Evolutionary conservation across 2,888 invertebrate species (phyloP).

Genomic region (Ectemnius cavifrons): DNA sequence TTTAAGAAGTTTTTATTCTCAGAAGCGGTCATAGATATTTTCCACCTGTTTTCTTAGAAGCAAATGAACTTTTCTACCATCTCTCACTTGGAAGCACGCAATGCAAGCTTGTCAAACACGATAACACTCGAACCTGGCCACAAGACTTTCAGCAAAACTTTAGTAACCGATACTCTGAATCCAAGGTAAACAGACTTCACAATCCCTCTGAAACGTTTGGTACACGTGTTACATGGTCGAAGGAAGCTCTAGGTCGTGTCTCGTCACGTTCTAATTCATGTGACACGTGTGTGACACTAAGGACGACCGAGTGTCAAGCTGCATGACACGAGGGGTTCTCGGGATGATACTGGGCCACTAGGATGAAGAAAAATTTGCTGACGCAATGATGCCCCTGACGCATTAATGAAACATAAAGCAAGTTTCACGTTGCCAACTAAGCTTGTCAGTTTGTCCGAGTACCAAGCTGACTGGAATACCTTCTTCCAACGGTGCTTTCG

Average conservation of each 20-base stretch:
- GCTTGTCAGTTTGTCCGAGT: too few species aligned
- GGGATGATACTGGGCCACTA: conserved; percentile 4
- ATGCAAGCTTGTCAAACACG: too few species aligned
- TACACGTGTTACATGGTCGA: conserved; percentile 21
- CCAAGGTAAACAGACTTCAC: conserved; percentile 11
- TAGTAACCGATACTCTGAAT: background rate
- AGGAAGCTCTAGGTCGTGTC: background rate
- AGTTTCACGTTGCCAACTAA: too few species aligned
- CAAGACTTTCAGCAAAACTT: background rate
- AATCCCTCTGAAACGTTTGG: conserved; percentile 24
- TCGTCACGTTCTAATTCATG: conserved; percentile 24
- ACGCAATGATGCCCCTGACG: conserved; percentile 15
- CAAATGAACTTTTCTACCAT: too few species aligned
- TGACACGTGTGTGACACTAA: conserved; percentile 10
- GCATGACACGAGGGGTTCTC: conserved; percentile 3
- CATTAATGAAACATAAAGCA: conserved; percentile 14
- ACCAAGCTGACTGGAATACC: background rate
- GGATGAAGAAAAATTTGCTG: conserved; percentile 8
- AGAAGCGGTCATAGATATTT: too few species aligned
- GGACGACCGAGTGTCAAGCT: conserved; percentile 9
- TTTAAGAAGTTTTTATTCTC: too few species aligned
- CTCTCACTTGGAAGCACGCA: too few species aligned
- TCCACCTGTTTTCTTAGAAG: too few species aligned
- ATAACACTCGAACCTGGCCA: too few species aligned
- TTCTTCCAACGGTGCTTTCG: background rate